These are phyloP conservation scores for Cryptocephalus primarius DNA, from an alignment of 2,888 invertebrate species.

Conservation along the genomic window DNA sequence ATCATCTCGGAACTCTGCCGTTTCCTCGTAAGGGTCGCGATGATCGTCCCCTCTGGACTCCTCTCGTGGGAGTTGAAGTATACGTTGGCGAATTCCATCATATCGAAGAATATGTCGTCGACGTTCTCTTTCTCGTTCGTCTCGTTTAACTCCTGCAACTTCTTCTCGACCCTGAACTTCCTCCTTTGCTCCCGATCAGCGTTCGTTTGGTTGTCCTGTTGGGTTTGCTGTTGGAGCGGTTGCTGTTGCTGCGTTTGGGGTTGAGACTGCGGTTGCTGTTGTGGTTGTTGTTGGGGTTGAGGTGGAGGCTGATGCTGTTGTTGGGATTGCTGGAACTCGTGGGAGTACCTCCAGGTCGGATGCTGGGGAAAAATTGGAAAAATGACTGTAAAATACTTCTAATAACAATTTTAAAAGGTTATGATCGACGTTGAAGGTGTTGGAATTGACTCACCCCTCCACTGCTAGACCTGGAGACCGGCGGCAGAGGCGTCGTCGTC, in stretches of 20 bases:
- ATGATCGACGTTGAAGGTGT: too few relatives aligned
- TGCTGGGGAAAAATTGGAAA: conserved; percentile 19
- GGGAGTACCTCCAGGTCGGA: conserved; percentile 29
- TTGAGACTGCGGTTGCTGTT: conserved; percentile 8
- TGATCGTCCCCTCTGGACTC: conserved; percentile 78
- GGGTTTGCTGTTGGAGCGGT: conserved; percentile 7
- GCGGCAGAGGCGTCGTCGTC: conserved; percentile 33
- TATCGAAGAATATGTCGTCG: conserved; percentile 61
- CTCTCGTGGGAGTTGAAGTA: conserved; percentile 85
- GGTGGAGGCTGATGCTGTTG: conserved; percentile 8
- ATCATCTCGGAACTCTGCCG: conserved; percentile 67
- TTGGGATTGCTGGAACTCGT: conserved; percentile 8
- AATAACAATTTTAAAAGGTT: too few relatives aligned
- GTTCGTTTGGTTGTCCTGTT: conserved; percentile 31
- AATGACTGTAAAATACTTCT: too few relatives aligned
- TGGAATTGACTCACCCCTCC: conserved; percentile 32
- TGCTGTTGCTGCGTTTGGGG: conserved; percentile 8
- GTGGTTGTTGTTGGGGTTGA: conserved; percentile 6
- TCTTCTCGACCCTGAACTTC: conserved; percentile 75
- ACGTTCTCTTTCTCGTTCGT: conserved; percentile 43
- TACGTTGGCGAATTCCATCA: conserved; percentile 87
- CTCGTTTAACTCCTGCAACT: conserved; percentile 70
- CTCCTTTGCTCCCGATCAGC: conserved; percentile 67
- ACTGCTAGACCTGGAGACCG: conserved; percentile 40
- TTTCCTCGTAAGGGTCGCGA: conserved; percentile 74